A percentile compares a stretch with the other conserved stretches of the same genome.
These are phyloP conservation scores for Forbesichthys papilliferus DNA, from an alignment of 2,113 vertebrate genomes.

Conservation along the genomic window DNA sequence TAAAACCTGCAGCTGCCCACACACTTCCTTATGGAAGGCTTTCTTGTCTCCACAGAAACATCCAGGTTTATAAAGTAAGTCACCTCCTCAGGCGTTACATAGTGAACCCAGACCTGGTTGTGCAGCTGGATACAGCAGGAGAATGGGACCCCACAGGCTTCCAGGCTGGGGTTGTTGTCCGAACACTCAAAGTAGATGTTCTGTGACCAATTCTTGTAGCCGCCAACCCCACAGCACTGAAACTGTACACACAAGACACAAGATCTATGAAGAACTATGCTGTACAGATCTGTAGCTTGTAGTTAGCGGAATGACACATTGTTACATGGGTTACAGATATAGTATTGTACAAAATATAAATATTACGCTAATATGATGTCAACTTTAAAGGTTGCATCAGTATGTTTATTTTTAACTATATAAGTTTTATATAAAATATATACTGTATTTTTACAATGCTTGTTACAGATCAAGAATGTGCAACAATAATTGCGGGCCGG, in stretches of 20 bases:
- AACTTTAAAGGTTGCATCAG: background rate
- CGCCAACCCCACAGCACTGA: slow-evolving; percentile 79
- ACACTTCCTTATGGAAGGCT: too few species aligned
- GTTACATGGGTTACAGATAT: background rate
- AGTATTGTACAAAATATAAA: background rate
- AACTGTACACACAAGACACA: slow-evolving; percentile 65
- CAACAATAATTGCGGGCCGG: too few species aligned
- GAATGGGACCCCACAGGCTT: slow-evolving; percentile 81
- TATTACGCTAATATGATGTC: background rate
- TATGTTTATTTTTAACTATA: too few species aligned
- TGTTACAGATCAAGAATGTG: background rate
- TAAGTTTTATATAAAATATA: background rate
- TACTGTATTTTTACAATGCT: too few species aligned
- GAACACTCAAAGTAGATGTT: slow-evolving; percentile 80
- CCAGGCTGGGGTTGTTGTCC: slow-evolving; percentile 78
- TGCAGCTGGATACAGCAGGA: slow-evolving; percentile 75
- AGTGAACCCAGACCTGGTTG: slow-evolving; percentile 67
- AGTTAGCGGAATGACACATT: background rate
- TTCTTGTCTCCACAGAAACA: too few species aligned
- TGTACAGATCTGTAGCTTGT: background rate
- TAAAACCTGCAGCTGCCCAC: too few species aligned
- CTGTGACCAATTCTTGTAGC: slow-evolving; percentile 76
- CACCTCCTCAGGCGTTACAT: background rate
- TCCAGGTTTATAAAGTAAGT: too few species aligned
- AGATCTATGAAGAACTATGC: background rate